Conservation (phyloP, 2,797 vertebrate genomes). For the Luscinia luscinia region DNA sequence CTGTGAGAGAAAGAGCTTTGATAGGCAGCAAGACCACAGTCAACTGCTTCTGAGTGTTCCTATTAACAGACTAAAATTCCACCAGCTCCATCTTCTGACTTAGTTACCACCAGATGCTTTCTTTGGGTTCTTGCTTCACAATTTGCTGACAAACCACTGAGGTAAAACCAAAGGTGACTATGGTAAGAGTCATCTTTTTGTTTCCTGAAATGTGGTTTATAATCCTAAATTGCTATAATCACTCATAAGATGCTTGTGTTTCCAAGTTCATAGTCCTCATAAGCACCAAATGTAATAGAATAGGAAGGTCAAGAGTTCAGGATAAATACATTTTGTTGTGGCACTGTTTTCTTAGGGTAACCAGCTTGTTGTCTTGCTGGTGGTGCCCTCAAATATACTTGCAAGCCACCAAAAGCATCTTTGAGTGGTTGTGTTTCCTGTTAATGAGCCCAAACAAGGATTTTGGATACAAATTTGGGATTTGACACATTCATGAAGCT, state of each 20-base stretch:
- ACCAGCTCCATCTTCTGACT: background rate
- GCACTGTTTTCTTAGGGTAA: background rate
- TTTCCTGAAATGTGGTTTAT: background rate
- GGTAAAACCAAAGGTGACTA: background rate
- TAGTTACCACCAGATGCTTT: background rate
- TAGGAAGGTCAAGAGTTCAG: background rate
- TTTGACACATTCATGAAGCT: background rate
- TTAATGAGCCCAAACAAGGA: conserved; percentile 1
- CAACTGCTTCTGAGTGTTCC: background rate
- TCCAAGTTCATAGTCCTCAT: background rate
- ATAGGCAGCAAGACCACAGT: background rate
- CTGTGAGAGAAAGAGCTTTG: background rate
- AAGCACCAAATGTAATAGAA: background rate
- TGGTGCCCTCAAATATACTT: background rate
- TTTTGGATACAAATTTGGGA: conserved; percentile 11
- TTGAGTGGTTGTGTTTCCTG: background rate
- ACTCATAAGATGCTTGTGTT: background rate
- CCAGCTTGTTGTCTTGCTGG: background rate
- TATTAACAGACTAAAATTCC: background rate
- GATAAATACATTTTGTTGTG: background rate
- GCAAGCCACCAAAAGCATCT: background rate
- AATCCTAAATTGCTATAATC: background rate
- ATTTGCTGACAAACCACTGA: background rate
- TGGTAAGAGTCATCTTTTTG: background rate
- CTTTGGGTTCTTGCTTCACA: background rate